Base-by-base conservation (phyloP, 1,140 invertebrate species). In the Bombus waltoni region DNA sequence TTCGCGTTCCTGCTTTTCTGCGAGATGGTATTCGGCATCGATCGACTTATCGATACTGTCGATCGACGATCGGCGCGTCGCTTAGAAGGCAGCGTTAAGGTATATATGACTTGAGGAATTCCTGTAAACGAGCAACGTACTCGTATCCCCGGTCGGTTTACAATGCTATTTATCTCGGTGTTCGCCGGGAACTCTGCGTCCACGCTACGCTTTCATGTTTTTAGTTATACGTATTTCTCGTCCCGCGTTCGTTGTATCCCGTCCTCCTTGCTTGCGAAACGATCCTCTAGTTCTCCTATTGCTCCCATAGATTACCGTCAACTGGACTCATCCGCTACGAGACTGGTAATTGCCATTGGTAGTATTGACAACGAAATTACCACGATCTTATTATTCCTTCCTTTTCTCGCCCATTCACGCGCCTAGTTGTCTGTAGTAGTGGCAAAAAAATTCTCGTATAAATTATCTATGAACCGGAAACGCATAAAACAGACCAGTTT, bases 81-180 rank as follows among this genome's bases (percentile, higher is more conserved):
- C 72, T 77, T 83, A 82, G 80, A 71, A 74, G 72, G 22, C 47
- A 76, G 32, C 57, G 57, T 62, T 57, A 74, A 81, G 78, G 71
- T 85, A 81, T 81, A 85, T 85, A 85, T 85, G 78, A 85, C 83
- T 85, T 59, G 44, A 75, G 44, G 44, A 85, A 85, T 85, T 74
- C 78, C 83, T 85, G 83, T 85, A 85, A 85, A 85, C 71, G 83
- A 85, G 78, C 42, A 85, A 42, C 79, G 59, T 44, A 47, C 83
- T 81, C 78, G 78, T 75, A 81, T 59, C 71, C 71, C 75, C 28
- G 15, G 71, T 71, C 42, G n/a, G 59, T 73, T 81, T 81, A 85
- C 83, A 85, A 81, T 85, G 71, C 71, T 81, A 85, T 85, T 85
- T 85, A 85, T 85, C 83, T 81, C 83, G 59, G 35, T 44, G 83